Conservation (phyloP, 2,113 vertebrate genomes). For the Lepus europaeus region DNA sequence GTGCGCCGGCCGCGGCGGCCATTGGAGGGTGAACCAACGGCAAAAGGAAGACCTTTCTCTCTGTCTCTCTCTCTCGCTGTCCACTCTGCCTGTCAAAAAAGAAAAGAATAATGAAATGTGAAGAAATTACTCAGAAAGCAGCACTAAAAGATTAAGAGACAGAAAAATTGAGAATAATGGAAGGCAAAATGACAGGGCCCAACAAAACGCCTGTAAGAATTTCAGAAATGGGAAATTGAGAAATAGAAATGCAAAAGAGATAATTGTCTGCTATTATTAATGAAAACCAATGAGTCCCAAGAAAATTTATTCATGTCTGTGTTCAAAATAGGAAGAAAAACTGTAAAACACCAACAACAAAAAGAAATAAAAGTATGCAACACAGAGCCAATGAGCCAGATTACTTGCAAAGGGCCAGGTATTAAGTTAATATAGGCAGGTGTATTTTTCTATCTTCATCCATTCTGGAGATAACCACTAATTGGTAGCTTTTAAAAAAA, state of each 20-base stretch:
- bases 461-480: not conserved
- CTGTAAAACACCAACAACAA: not conserved
- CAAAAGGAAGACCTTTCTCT: too few relatives aligned
- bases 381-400: not conserved
- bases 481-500: not conserved
- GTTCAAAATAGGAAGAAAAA: not conserved
- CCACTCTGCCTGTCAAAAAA: too few relatives aligned
- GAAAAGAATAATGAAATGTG: not conserved
- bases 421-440: not conserved
- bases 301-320: not conserved
- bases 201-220: not conserved
- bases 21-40: too few relatives aligned
- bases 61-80: too few relatives aligned
- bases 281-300: not conserved
- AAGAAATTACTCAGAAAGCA: not conserved
- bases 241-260: not conserved
- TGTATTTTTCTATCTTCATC: not conserved
- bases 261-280: not conserved
- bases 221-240: not conserved
- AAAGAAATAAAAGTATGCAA: not conserved
- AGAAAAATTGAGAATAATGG: not conserved
- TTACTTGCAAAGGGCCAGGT: not conserved
- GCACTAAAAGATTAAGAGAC: not conserved
- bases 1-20: too few relatives aligned
- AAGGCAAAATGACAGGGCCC: not conserved